Evolutionary conservation across 2,113 vertebrate genomes (phyloP), one percentile per base, ranked within the genome.

Genomic region (Tupaia chinensis): DNA sequence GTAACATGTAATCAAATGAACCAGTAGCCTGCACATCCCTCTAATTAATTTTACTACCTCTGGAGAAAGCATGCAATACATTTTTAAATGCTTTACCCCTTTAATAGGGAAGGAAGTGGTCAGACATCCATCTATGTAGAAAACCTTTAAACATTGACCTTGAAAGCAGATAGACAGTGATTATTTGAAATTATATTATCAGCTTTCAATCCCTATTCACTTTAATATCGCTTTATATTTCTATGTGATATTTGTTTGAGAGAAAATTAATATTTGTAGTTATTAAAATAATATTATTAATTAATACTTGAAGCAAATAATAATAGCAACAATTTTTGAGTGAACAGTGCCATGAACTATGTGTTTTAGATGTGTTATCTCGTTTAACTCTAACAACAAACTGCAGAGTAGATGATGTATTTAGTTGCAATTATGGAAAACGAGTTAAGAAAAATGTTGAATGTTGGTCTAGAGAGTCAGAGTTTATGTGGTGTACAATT

Each of bases 41-140:
- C 69, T 94, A 95, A 96, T 95, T 97, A 98, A 95, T 94, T 95
- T 94, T 95, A 80, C 60, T 95, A 58, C 70, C 93, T 61, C 88
- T 27, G 89, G 56, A 85, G 60, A 93, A 93, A 72, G 5, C 8
- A 83, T n/a, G 56, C 3, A 22, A 9, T 25, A 44, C 25, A 72
- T 60, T 86, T 93, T 65, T 91, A 97, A 98, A 17, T 54, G 88
- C 29, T 79, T 91, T 93, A 29, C 17, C 56, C 32, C 54, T 61
- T 91, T 80, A 63, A 53, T 85, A 73, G 29, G 29, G 60, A 87
- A 92, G 29, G 23, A 76, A 73, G 15, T 83, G 17, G 27, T 58
- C 79, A 72, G 88, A 83, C 19, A 58, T 9, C 77, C 15, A 12
- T 27, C 56, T 74, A 63, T 32, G 76, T 8, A 14, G 66, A 86